Base-by-base conservation (phyloP, 2,113 vertebrate species). In the Ahaetulla prasina region DNA sequence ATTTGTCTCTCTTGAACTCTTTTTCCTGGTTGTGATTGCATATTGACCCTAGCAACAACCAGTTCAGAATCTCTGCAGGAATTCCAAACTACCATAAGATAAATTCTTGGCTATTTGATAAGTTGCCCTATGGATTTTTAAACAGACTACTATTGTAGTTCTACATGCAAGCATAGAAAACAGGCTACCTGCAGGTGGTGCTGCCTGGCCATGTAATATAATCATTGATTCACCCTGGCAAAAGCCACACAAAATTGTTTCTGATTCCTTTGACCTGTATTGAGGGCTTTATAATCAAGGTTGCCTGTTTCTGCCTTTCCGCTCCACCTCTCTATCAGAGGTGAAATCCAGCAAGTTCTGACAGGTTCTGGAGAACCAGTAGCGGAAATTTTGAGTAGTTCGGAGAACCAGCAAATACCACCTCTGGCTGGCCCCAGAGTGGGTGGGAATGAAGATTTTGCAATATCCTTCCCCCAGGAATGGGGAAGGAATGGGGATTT, bases 171-270 rank as follows among this genome's bases (percentile, higher is more conserved):
- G 35, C 50, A 45, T 12, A n/a, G 39, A 49, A 49, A 50, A 60
- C 2, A 85, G 9, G 57, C 57, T 43, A 50, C 92, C 92, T 89
- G 54, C 23, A 86, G 92, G 80, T 92, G 92, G 88, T 43, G 88
- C 92, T 89, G 53, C 23, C 47, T 89, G 53, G 11, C 87, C 53
- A 60, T 50, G 27, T 3, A 18, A 20, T 20, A 45, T 53, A 88
- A 14, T 2, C 35, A 8, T 35, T 52, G 55, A 18, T 45, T 8
- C 27, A 10, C 57, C 9, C 35, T 50, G 3, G 50, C 39, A 92
- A 87, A 39, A 74, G 25, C 30, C 16, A 80, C 4, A n/a, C 3
- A 47, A 3, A 54, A 27, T 20, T 4, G 27, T 80, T 43, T 68
- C 68, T 39, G 88, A 88, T 12, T 30, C 18, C 11, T 49, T 39